Percentiles rank a stretch among this genome's conserved stretches.
These are phyloP conservation scores for Entelurus aequoreus DNA, from an alignment of 2,113 vertebrate species.

Conservation along the genomic window DNA sequence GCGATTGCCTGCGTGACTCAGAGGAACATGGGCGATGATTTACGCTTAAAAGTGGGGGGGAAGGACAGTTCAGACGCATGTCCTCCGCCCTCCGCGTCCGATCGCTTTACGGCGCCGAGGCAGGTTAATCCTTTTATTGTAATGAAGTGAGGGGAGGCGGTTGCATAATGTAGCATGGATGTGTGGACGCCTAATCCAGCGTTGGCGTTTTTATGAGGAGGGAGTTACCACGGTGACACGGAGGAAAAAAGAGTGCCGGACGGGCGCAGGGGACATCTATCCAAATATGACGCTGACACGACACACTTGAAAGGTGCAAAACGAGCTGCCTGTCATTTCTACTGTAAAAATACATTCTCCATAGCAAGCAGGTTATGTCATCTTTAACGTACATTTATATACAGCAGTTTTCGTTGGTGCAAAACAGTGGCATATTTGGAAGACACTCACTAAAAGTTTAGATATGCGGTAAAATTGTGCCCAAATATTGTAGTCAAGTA, in stretches of 20 bases:
- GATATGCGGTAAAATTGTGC: too few species aligned
- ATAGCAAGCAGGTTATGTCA: too few species aligned
- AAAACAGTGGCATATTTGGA: too few species aligned
- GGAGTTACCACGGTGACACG: conserved; percentile 37
- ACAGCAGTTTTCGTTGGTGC: too few species aligned
- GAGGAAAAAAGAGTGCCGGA: conserved; percentile 26
- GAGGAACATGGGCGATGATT: conserved; percentile 34
- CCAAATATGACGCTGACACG: conserved; percentile 48
- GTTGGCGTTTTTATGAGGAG: conserved; percentile 63
- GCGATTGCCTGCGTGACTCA: conserved; percentile 44
- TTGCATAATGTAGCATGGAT: conserved; percentile 57
- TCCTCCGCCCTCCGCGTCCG: conserved; percentile 19
- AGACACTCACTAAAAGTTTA: too few species aligned
- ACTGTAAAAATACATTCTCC: neutral
- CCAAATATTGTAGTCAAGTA: too few species aligned
- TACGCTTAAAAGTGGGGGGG: conserved; percentile 26
- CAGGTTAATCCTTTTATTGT: conserved; percentile 76
- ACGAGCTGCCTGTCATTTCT: conserved; percentile 2
- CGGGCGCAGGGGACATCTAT: conserved; percentile 41
- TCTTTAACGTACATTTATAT: too few species aligned
- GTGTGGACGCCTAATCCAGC: conserved; percentile 53
- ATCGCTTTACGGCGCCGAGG: conserved; percentile 37
- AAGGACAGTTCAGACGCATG: conserved; percentile 46
- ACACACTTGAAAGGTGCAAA: conserved; percentile 26
- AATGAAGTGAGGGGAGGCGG: conserved; percentile 60